phyloP scores from a whole-genome alignment of 2,113 vertebrate genomes.

The Zosterops lateralis region DNA sequence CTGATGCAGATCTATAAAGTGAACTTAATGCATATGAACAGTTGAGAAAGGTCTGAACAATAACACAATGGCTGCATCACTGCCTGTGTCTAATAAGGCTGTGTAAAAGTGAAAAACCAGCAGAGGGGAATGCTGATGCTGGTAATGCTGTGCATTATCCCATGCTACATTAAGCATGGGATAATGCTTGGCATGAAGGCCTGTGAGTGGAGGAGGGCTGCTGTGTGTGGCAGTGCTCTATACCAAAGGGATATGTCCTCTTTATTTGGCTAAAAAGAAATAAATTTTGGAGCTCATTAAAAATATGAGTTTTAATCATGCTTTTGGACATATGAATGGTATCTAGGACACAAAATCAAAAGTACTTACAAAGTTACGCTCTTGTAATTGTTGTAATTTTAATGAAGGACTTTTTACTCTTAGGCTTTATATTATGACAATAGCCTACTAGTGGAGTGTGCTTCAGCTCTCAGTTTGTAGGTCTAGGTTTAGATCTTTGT shows the following conservation, averaged over 20 bases:
- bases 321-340: not conserved
- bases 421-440: not conserved
- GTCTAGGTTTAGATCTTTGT: not conserved
- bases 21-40: not conserved
- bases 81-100: not conserved
- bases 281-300: not conserved
- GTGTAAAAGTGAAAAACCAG: not conserved
- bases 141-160: too few relatives aligned
- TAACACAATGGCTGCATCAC: not conserved
- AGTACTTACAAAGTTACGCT: not conserved
- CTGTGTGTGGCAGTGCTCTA: not conserved
- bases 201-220: not conserved
- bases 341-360: not conserved
- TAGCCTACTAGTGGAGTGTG: not conserved
- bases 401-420: not conserved
- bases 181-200: not conserved
- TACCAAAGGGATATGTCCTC: not conserved
- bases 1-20: not conserved
- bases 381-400: not conserved
- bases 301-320: not conserved
- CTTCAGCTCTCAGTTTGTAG: not conserved
- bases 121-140: not conserved
- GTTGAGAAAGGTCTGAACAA: not conserved
- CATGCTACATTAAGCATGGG: rapidly evolving
- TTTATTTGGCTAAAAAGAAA: not conserved